Percentiles rank a stretch among this genome's conserved stretches.
Evolutionary conservation across 2,888 invertebrate genomes (phyloP).

Genomic region (Caenorhabditis virilis): DNA sequence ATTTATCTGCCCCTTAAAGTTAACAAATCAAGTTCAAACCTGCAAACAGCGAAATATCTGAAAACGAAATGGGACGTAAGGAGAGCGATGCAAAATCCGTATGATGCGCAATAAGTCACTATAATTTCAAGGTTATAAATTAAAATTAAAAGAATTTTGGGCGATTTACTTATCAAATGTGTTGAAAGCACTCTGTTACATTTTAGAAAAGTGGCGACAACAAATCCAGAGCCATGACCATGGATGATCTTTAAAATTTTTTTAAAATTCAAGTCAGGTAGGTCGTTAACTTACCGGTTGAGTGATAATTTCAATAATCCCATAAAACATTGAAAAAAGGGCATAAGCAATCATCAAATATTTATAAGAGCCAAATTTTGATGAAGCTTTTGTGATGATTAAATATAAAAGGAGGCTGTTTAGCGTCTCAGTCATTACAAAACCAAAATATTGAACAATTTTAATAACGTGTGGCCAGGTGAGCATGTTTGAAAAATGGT

Average conservation of each 20-base stretch:
- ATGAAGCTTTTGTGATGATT: constrained; percentile 1
- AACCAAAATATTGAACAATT: constrained; percentile 16
- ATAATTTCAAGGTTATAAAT: too few relatives aligned
- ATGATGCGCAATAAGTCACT: neutral
- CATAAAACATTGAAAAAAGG: constrained; percentile 9
- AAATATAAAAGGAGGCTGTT: constrained; percentile 1
- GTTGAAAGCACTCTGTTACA: too few relatives aligned
- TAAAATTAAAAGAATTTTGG: too few relatives aligned
- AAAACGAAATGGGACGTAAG: neutral
- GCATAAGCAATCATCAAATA: constrained; percentile 15
- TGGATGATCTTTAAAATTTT: too few relatives aligned
- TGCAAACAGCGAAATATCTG: neutral
- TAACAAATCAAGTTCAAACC: too few relatives aligned
- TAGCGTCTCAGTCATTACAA: constrained; percentile 3
- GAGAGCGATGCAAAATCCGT: neutral
- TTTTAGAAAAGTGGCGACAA: too few relatives aligned
- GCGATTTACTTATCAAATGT: too few relatives aligned
- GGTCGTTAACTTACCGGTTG: constrained; percentile 21
- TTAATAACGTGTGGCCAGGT: too few relatives aligned
- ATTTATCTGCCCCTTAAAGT: too few relatives aligned
- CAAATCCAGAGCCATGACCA: too few relatives aligned
- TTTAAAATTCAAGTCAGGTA: too few relatives aligned
- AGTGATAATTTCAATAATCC: constrained; percentile 10
- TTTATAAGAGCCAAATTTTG: constrained; percentile 13
- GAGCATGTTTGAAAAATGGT: too few relatives aligned